Evolutionary conservation across 2,113 vertebrate species (phyloP), one percentile per base, ranked within the genome.

Genomic region (Setophaga kirtlandii): DNA sequence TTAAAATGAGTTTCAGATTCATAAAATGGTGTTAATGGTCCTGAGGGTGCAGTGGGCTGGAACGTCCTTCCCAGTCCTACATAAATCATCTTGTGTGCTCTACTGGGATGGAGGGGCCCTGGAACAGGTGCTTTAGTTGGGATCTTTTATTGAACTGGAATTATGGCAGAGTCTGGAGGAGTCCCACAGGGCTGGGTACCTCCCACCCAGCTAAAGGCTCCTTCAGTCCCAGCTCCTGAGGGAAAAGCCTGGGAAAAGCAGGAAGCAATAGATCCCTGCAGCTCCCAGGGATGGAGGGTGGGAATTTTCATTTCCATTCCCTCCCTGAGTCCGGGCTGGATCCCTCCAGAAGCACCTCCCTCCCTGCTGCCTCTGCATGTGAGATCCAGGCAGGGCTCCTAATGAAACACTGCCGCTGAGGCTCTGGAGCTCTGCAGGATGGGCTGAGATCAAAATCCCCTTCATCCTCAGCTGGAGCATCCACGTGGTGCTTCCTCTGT

Each of bases 11-110:
- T 87, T 83, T 82, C 12, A 70, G 56, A 9, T 52, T 77, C 39
- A 49, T 83, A 68, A 75, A 79, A 64, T 25, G 44, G 19, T 60
- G 22, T 41, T 87, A 85, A 91, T 63, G n/a, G 35, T 67, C 56
- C 65, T 84, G 47, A 52, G 50, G 68, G 42, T 63, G 77, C 62
- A 71, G 52, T 56, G 18, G 4, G 49, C 74, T 78, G 88, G 65
- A 71, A 77, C 93, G 81, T 76, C 74, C 90, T 91, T 94, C 49
- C 78, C 78, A 84, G 81, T 82, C 60, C 83, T 70, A 15, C 73
- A 59, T 50, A 37, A 74, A 70, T 83, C 55, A 47, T 39, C 8
- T 47, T 35, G 42, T 65, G 22, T 81, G 19, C 52, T 81, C 68
- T 59, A 56, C 52, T 81, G 83, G 67, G 93, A 50, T 89, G 92